Evolutionary conservation across 2,797 vertebrate genomes (phyloP), one percentile per base, ranked within the genome.

Genomic region (Poecilia gillii): DNA sequence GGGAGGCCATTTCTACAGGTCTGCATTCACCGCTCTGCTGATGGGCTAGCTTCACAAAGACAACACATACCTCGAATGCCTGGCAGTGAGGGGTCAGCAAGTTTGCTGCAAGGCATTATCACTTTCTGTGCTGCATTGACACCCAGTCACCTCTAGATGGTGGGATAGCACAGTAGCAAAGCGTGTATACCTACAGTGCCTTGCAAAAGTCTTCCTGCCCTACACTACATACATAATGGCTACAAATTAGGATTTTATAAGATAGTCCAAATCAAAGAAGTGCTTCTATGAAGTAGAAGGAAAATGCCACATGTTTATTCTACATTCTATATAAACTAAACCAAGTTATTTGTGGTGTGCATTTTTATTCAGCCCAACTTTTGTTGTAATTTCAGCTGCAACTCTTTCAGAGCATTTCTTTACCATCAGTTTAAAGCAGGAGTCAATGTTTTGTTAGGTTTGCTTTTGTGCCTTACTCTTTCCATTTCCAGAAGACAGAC

Each of bases 41-140:
- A 87, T 89, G 79, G 88, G 81, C 83, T 82, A 86, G 76, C 87
- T 88, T 73, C 80, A 91, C 90, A 93, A 93, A 93, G 86, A 85
- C 89, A 75, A 73, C 80, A 86, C 91, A 91, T 90, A 89, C 88
- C 74, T 91, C 73, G 87, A 76, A 92, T 91, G 84, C 87, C 84
- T 92, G 82, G n/a, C 77, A 43, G 68, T 14, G 70, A 72, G 76
- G 57, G 89, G 83, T 91, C 90, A 93, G 79, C 82, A 81, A 75
- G 88, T 91, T 91, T 90, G 73, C 85, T 89, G 88, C 74, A 83
- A 79, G 76, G 31, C 16, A 64, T 64, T 28, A 13, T 73, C 53
- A 70, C 66, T 76, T 87, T 36, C 72, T 71, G 28, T 33, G 33
- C 11, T 83, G 89, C 25, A 86, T 14, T 49, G 75, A 89, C 89